Evolutionary conservation across 2,113 vertebrate genomes (phyloP).

Genomic region (Centrocercus urophasianus): DNA sequence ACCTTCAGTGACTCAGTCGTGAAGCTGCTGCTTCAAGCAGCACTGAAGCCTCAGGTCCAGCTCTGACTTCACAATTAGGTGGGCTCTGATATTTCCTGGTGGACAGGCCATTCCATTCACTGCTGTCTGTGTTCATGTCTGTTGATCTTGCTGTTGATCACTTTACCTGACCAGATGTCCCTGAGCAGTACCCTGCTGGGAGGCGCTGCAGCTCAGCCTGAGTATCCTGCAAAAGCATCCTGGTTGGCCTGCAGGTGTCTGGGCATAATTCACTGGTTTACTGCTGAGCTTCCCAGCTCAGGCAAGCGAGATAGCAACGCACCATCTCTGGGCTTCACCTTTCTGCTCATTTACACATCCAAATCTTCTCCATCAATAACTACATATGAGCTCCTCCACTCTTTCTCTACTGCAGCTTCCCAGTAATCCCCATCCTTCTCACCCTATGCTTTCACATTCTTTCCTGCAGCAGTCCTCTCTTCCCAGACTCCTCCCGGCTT

Average conservation of each 20-base stretch:
- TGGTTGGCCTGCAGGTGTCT: neutral
- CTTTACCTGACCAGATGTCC: neutral
- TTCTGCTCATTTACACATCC: neutral
- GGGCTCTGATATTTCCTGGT: neutral
- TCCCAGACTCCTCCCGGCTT: neutral
- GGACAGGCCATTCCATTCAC: accelerated
- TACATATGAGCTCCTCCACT: neutral
- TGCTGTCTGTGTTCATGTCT: neutral
- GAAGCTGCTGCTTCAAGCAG: neutral
- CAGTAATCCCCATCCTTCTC: neutral
- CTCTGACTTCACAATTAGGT: accelerated
- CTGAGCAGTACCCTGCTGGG: neutral
- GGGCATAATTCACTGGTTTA: neutral
- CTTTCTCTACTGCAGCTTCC: neutral
- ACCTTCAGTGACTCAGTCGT: neutral
- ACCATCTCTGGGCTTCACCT: neutral
- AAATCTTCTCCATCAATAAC: too few relatives aligned
- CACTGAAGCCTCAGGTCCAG: neutral
- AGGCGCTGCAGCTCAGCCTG: accelerated
- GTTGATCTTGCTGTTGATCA: neutral
- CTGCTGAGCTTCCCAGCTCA: neutral
- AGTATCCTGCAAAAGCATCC: neutral
- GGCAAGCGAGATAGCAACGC: accelerated
- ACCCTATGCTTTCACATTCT: accelerated
- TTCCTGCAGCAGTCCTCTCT: neutral